phyloP scores from a whole-genome alignment of 2,888 invertebrate species.

The Xestia xanthographa region DNA sequence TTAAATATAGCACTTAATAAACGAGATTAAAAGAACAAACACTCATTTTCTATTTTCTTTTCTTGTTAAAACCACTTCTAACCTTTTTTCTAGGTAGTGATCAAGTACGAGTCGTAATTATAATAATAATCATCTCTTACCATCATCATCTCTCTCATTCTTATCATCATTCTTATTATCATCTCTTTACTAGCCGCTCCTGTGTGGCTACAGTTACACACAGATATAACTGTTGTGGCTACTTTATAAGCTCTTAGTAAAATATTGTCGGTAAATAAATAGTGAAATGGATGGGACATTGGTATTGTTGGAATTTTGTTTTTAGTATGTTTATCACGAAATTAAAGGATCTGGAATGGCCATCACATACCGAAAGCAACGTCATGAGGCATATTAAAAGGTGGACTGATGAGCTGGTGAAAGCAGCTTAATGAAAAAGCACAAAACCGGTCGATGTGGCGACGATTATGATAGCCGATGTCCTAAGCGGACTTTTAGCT shows the following conservation, averaged over 20 bases:
- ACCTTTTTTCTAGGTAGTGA: constrained; percentile 26
- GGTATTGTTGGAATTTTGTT: neutral
- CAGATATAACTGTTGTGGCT: constrained; percentile 66
- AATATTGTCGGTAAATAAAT: constrained; percentile 42
- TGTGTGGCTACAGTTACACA: constrained; percentile 23
- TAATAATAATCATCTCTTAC: constrained; percentile 60
- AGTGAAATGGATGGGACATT: constrained; percentile 14
- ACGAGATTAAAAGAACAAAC: neutral
- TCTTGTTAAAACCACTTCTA: constrained; percentile 2
- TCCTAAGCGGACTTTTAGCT: no score
- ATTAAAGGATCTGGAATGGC: neutral
- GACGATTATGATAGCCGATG: neutral
- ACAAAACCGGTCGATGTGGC: neutral
- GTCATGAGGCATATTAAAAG: neutral
- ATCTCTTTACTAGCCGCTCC: constrained; percentile 74
- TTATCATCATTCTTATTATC: no score
- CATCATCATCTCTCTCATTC: no score
- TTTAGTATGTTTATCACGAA: neutral
- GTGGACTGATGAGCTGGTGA: neutral
- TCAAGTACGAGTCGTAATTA: constrained; percentile 37
- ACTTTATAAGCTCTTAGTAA: constrained; percentile 65
- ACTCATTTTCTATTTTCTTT: constrained; percentile 2
- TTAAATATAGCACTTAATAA: neutral
- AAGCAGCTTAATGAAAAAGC: neutral
- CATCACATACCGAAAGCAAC: neutral